phyloP scores from a whole-genome alignment of 2,113 vertebrate species.

The Sturnus vulgaris region DNA sequence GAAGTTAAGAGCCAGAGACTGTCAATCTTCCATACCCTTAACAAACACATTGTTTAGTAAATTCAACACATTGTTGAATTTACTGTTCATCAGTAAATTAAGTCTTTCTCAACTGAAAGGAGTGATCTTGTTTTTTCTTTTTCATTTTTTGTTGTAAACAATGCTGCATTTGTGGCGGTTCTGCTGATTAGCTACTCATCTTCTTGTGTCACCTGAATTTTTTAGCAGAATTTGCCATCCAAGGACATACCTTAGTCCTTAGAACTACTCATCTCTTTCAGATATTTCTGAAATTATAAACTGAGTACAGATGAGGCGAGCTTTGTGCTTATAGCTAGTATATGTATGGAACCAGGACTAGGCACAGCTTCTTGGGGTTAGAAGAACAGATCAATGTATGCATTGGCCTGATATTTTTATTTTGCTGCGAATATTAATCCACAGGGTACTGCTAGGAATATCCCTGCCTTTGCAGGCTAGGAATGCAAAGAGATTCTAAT shows the following conservation, averaged over 20 bases:
- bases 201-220: neutral
- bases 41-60: neutral
- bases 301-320: neutral
- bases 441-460: neutral
- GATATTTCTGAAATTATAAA: neutral
- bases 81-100: neutral
- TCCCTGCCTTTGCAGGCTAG: neutral
- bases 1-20: neutral
- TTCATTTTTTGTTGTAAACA: neutral
- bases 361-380: neutral
- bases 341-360: neutral
- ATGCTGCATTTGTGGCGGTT: neutral
- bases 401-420: neutral
- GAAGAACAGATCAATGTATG: neutral
- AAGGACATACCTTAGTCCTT: neutral
- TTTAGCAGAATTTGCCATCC: neutral
- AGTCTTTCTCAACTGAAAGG: neutral
- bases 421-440: neutral
- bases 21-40: neutral
- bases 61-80: no score
- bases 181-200: neutral
- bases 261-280: neutral
- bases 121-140: accelerated
- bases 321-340: neutral
- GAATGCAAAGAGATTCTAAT: neutral